phyloP scores from a whole-genome alignment of 2,888 invertebrate species.

The Ochlodes sylvanus region DNA sequence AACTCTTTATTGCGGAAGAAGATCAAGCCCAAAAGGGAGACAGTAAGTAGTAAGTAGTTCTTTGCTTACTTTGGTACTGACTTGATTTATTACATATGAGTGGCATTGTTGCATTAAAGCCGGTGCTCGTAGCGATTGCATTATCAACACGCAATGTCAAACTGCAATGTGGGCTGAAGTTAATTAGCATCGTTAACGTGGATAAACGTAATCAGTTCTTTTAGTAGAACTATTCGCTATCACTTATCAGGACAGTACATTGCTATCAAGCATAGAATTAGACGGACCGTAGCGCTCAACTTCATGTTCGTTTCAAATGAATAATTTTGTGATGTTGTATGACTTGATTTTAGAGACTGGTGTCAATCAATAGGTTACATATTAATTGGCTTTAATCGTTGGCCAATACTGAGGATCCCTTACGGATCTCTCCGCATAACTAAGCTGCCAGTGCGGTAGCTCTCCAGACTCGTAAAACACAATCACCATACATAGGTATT shows the following conservation, averaged over 20 bases:
- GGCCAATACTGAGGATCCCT: too few species aligned
- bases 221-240: conserved; percentile 11
- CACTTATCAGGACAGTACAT: conserved; percentile 27
- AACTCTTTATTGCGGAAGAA: too few species aligned
- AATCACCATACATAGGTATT: too few species aligned
- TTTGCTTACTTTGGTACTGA: background rate
- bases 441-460: too few species aligned
- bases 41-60: too few species aligned
- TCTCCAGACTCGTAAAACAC: too few species aligned
- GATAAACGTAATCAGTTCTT: background rate
- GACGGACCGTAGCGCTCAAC: conserved; percentile 2
- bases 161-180: background rate
- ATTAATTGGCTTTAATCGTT: too few species aligned
- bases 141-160: conserved; percentile 16
- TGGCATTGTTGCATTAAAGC: background rate
- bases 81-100: background rate
- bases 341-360: too few species aligned
- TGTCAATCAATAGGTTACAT: too few species aligned
- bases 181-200: background rate
- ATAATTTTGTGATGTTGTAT: background rate
- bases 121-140: background rate
- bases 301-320: background rate
- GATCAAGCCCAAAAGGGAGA: too few species aligned
- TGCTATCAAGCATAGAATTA: conserved; percentile 20
- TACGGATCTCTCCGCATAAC: too few species aligned